Percentiles rank a stretch among this genome's conserved stretches.
Conservation (phyloP, 1,140 invertebrate genomes). For the Lysiphlebus fabarum region DNA sequence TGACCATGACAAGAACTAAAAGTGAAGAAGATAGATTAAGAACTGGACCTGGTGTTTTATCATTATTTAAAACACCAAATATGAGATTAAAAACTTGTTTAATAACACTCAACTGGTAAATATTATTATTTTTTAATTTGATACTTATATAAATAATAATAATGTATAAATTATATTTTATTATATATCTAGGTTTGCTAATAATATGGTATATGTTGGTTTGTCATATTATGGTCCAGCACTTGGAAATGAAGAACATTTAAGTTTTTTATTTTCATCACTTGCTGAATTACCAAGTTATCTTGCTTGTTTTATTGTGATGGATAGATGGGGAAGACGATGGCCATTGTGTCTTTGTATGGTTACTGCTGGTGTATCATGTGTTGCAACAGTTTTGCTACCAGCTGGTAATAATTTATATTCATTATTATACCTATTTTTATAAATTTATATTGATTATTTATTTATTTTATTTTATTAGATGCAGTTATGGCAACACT, state of each 20-base stretch:
- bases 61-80: constrained; percentile 79
- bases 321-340: constrained; percentile 77
- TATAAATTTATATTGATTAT: constrained; percentile 2
- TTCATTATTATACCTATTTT: not conserved
- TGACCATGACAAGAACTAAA: constrained; percentile 64
- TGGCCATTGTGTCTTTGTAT: constrained; percentile 82
- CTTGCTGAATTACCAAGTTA: constrained; percentile 83
- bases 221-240: constrained; percentile 83
- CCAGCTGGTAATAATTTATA: constrained; percentile 60
- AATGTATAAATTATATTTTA: not conserved
- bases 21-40: constrained; percentile 62
- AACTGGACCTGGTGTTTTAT: constrained; percentile 64
- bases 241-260: constrained; percentile 77
- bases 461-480: constrained; percentile 48
- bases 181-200: constrained; percentile 57
- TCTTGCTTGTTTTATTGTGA: constrained; percentile 76
- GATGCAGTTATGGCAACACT: constrained; percentile 72
- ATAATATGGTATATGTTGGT: constrained; percentile 81
- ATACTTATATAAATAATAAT: constrained; percentile 34
- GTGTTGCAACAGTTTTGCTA: constrained; percentile 76
- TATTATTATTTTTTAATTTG: too few relatives aligned
- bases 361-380: constrained; percentile 76
- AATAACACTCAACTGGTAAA: constrained; percentile 69
- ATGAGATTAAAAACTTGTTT: constrained; percentile 73
- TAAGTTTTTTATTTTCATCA: constrained; percentile 81